Percentiles rank a stretch among this genome's conserved stretches.
phyloP scores from a whole-genome alignment of 1,140 invertebrate genomes.

The Philotrypesis tridentata region DNA sequence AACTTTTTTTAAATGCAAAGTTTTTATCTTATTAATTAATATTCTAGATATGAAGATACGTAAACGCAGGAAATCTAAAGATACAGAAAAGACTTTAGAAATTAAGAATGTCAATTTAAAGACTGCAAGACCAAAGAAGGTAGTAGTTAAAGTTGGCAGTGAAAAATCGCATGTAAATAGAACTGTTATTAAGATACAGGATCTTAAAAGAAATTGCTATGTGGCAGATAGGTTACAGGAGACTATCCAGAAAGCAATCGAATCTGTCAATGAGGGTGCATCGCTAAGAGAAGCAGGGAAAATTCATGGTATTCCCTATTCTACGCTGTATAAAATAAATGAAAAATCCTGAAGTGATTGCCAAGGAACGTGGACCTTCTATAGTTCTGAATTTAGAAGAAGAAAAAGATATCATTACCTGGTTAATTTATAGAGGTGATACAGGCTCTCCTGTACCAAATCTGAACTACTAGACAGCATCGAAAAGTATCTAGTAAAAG shows the following conservation, averaged over 20 bases:
- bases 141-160: too few species aligned
- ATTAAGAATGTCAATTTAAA: too few species aligned
- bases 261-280: not conserved
- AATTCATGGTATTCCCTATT: not conserved
- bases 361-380: conserved; percentile 55
- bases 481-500: conserved; percentile 58
- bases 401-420: conserved; percentile 61
- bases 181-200: too few species aligned
- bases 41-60: too few species aligned
- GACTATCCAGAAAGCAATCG: not conserved
- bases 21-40: too few species aligned
- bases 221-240: not conserved
- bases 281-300: not conserved
- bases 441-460: conserved; percentile 62
- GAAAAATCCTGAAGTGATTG: not conserved
- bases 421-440: conserved; percentile 59
- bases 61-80: too few species aligned
- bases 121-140: too few species aligned
- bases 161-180: too few species aligned
- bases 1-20: too few species aligned
- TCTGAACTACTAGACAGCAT: conserved; percentile 61
- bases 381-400: conserved; percentile 55
- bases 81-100: too few species aligned
- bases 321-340: not conserved
- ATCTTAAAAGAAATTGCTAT: not conserved